Evolutionary conservation across 2,113 vertebrate species (phyloP).

Genomic region (Eudorcas thomsonii): DNA sequence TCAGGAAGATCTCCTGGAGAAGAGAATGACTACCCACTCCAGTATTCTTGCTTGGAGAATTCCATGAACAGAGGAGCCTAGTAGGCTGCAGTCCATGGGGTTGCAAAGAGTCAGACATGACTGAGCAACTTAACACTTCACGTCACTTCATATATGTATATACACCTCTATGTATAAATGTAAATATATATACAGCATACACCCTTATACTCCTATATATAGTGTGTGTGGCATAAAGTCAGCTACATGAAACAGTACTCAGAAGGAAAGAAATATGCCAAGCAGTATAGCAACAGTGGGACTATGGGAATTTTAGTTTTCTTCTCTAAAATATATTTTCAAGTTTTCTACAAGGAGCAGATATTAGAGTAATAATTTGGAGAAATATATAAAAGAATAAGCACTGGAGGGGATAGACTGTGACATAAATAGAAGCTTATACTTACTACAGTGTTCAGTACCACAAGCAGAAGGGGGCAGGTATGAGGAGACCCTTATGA

Average conservation of each 20-base stretch:
- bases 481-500: background rate
- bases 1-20: background rate
- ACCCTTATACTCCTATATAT: rapidly evolving
- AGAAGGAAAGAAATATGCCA: background rate
- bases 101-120: background rate
- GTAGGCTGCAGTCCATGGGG: background rate
- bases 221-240: rapidly evolving
- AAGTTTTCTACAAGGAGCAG: background rate
- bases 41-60: background rate
- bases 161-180: background rate
- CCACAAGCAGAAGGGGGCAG: too few relatives aligned
- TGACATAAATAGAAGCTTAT: too few relatives aligned
- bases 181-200: background rate
- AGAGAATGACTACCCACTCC: background rate
- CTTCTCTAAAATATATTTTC: background rate
- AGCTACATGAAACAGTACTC: background rate
- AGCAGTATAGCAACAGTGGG: rapidly evolving
- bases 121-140: background rate
- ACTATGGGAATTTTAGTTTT: background rate
- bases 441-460: rapidly evolving
- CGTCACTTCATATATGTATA: background rate
- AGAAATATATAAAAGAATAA: background rate
- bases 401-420: too few relatives aligned
- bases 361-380: background rate
- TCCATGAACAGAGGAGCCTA: background rate